These are phyloP conservation scores for Sebastes jordani DNA, from an alignment of 2,797 vertebrate genomes.

Conservation along the genomic window DNA sequence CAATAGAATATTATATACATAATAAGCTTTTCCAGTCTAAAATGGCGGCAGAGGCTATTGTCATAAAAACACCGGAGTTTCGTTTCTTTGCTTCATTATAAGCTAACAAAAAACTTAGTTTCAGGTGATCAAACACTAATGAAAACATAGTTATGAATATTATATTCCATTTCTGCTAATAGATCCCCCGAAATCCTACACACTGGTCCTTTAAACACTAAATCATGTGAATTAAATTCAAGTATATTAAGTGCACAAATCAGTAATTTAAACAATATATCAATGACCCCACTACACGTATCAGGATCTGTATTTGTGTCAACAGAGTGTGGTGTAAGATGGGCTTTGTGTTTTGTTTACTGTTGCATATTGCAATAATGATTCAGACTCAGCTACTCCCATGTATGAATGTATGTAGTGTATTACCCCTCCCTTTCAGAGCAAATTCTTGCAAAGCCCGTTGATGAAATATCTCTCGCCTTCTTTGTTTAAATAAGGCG, in stretches of 20 bases:
- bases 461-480: not conserved
- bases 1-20: no score
- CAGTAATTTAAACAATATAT: not conserved
- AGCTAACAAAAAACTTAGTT: no score
- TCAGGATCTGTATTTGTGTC: not conserved
- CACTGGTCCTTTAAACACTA: not conserved
- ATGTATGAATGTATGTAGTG: not conserved
- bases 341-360: not conserved
- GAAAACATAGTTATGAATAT: no score
- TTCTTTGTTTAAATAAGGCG: not conserved
- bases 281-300: not conserved
- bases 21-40: no score
- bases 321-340: not conserved
- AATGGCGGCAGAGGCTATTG: no score
- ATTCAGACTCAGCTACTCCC: not conserved
- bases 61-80: no score
- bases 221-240: not conserved
- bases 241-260: not conserved
- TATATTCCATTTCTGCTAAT: no score
- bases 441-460: not conserved
- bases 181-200: no score
- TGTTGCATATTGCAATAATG: not conserved
- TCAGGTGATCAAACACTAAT: no score
- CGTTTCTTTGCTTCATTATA: no score
- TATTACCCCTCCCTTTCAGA: not conserved